Base-by-base conservation (phyloP, 37 sponge, comb jelly and placozoan genomes). In the Crambe crambe region DNA sequence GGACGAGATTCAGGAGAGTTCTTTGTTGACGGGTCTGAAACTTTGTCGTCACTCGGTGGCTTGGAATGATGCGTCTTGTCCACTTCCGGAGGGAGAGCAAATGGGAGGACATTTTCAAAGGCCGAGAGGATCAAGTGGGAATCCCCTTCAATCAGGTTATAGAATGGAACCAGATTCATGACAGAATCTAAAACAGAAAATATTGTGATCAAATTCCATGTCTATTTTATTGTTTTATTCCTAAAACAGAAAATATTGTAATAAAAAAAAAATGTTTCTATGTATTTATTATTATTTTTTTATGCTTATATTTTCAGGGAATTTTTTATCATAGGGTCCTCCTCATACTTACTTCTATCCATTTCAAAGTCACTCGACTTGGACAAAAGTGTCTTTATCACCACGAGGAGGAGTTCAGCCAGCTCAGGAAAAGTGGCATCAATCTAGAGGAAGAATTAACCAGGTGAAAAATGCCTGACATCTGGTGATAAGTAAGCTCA, bases 381-480 rank as follows among this genome's bases (percentile, higher is more conserved):
- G 36, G 37, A 29, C 21, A 87, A 63, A 32, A 87, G 68, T 18
- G 68, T 79, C 47, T 78, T 87, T 5, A 92, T 59, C 0, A 92
- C 88, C 44, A 92, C 85, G 70, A 92, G 36, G 22, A 92, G 68
- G 0, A 92, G 73, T n/a, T 92, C 85, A 4, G 85, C 85, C 38
- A 92, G 39, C 51, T 92, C 92, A 8, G 81, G 85, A n/a, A 82
- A 70, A 15, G 71, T 75, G 40, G 81, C 42, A 44, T 84, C 75
- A 18, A 80, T 85, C 92, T 92, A 47, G 17, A 38, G 34, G 17
- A 54, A n/a, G n/a, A n/a, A n/a, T n/a, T n/a, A n/a, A n/a, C n/a
- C n/a, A n/a, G n/a, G n/a, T n/a, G n/a, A n/a, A n/a, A n/a, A n/a
- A n/a, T n/a, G n/a, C n/a, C n/a, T n/a, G n/a, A n/a, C n/a, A n/a